These are phyloP conservation scores for Morbakka virulenta DNA, from an alignment of 30 jellyfish, hydroid and myxozoan species.

Conservation along the genomic window DNA sequence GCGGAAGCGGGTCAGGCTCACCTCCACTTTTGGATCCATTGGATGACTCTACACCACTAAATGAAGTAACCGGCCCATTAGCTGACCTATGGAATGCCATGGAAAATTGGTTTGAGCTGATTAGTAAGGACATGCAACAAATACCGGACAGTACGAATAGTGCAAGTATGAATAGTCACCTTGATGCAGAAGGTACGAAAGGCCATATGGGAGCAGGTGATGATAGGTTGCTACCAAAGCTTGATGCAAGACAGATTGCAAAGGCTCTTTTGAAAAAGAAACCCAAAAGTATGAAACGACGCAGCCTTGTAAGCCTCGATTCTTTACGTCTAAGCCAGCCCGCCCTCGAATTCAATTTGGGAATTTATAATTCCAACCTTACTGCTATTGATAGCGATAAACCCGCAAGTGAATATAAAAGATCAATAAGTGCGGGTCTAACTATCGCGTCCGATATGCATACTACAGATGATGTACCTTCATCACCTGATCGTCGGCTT, in stretches of 20 bases:
- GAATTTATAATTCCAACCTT: neutral
- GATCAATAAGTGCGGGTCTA: neutral
- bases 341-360: constrained; percentile 65
- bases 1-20: constrained; percentile 13
- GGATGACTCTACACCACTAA: constrained; percentile 5
- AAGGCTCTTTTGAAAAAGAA: constrained; percentile 38
- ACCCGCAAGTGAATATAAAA: neutral
- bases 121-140: constrained; percentile 35
- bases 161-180: neutral
- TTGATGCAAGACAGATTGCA: constrained; percentile 32
- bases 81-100: constrained; percentile 49
- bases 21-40: constrained; percentile 3
- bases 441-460: neutral
- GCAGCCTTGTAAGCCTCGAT: constrained; percentile 46
- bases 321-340: constrained; percentile 82
- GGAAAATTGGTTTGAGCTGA: constrained; percentile 57
- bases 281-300: constrained; percentile 27
- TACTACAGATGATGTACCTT: neutral
- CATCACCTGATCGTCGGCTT: neutral
- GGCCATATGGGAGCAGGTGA: neutral
- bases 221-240: neutral
- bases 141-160: neutral
- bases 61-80: constrained; percentile 10
- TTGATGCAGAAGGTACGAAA: neutral
- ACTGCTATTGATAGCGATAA: too few species aligned